Evolutionary conservation across 2,113 vertebrate genomes (phyloP), one percentile per base, ranked within the genome.

Genomic region (Microtus richardsoni): DNA sequence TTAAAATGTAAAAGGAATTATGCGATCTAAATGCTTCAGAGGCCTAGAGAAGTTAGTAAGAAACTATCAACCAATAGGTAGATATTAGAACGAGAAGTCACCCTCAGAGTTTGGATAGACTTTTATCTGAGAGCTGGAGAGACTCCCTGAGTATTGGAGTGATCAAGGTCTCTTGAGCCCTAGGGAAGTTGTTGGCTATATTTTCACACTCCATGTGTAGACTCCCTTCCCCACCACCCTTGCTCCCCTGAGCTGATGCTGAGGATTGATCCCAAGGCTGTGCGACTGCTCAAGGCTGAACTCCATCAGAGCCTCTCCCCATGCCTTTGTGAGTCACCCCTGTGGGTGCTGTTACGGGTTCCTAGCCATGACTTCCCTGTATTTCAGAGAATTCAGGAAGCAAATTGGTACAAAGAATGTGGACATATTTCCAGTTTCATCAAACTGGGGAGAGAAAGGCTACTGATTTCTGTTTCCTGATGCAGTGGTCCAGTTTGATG

Each of bases 1-100:
- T 49, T n/a, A 96, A 96, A 91, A 82, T 82, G 33, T 39, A n/a
- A 64, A 92, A 71, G 11, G 12, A 73, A 62, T 68, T 74, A 1
- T 86, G 22, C 82, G 41, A 68, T 87, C 9, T 89, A 10, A 94
- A 88, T 77, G 6, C 17, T 94, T 30, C 64, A 62, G 73, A 70
- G 62, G 7, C 36, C 21, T 58, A 89, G 44, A 92, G 33, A 95
- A 77, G 1, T 19, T 92, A 16, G 13, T 88, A n/a, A 58, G 21
- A 58, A 54, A 84, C 6, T 24, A 26, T 41, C 41, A 91, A 77
- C 6, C 36, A 82, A 4, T 36, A 41, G 28, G 26, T 13, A 12
- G 21, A 24, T 24, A 30, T 54, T 62, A 36, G 49, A 54, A 71
- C 3, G 3, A 60, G 7, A 86, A 74, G 7, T 19, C 21, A 86